Conservation (phyloP, 2,797 vertebrate genomes). For the Falco berigora region DNA sequence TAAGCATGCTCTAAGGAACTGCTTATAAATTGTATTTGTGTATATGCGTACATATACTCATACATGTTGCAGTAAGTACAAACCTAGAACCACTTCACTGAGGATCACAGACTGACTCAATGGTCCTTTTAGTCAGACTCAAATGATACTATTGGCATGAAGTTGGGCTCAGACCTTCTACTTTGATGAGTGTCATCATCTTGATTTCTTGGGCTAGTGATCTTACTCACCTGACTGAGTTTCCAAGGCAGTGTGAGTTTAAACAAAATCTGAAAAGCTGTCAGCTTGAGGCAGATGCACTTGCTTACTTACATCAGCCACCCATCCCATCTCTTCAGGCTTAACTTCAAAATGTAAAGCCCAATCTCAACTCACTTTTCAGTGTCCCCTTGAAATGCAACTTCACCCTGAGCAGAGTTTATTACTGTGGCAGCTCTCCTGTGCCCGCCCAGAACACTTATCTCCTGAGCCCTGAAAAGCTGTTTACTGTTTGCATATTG, state of each 20-base stretch:
- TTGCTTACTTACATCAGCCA: not conserved
- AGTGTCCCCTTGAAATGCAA: not conserved
- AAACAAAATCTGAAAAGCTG: not conserved
- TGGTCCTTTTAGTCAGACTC: not conserved
- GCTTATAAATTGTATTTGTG: not conserved
- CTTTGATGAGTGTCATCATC: not conserved
- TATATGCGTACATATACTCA: not conserved
- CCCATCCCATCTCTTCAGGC: not conserved
- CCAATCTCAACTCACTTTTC: not conserved
- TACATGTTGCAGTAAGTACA: not conserved
- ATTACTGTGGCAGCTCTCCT: not conserved
- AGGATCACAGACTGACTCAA: not conserved
- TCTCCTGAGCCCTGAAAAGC: not conserved
- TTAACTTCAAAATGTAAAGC: not conserved
- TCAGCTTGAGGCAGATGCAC: not conserved
- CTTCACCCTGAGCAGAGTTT: not conserved
- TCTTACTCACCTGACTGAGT: not conserved
- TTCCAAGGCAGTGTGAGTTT: not conserved
- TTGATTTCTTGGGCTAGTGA: not conserved
- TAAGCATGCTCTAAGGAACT: not conserved
- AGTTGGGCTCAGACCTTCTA: not conserved
- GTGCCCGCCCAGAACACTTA: not conserved
- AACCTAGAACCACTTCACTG: not conserved
- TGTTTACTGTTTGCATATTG: not conserved
- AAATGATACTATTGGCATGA: not conserved